These are phyloP conservation scores for Aldabrachelys gigantea DNA, from an alignment of 2,113 vertebrate genomes.

Conservation along the genomic window DNA sequence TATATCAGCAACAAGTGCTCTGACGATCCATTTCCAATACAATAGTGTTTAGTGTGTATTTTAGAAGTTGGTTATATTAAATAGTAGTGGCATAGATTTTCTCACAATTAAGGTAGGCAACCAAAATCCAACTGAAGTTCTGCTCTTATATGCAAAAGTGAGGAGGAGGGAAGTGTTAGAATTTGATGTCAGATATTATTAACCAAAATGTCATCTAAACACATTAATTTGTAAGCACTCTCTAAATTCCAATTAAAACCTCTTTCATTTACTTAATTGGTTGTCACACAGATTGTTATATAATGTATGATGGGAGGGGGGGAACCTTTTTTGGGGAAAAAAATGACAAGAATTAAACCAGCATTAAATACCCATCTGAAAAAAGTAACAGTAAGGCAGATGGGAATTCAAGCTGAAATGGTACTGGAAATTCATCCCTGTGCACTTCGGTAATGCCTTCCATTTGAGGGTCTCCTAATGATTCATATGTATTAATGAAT, in stretches of 20 bases:
- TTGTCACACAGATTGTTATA: slow-evolving; percentile 33
- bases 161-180: slow-evolving; percentile 4
- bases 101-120: background rate
- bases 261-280: background rate
- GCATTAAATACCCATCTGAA: background rate
- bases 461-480: background rate
- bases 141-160: background rate
- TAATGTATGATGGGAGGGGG: background rate
- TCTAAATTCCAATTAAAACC: background rate
- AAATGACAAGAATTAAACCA: background rate
- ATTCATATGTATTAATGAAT: background rate
- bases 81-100: background rate
- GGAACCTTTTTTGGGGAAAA: slow-evolving; percentile 4
- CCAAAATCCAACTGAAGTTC: background rate
- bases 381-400: background rate
- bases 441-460: background rate
- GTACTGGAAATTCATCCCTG: background rate
- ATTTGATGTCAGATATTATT: background rate
- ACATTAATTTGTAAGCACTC: slow-evolving; percentile 34
- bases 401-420: background rate
- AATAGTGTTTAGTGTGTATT: background rate
- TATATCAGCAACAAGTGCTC: background rate
- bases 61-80: background rate
- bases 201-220: slow-evolving; percentile 30
- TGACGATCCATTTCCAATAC: background rate